Base-by-base conservation (phyloP, 2,888 invertebrate genomes). In the Pocota personata region DNA sequence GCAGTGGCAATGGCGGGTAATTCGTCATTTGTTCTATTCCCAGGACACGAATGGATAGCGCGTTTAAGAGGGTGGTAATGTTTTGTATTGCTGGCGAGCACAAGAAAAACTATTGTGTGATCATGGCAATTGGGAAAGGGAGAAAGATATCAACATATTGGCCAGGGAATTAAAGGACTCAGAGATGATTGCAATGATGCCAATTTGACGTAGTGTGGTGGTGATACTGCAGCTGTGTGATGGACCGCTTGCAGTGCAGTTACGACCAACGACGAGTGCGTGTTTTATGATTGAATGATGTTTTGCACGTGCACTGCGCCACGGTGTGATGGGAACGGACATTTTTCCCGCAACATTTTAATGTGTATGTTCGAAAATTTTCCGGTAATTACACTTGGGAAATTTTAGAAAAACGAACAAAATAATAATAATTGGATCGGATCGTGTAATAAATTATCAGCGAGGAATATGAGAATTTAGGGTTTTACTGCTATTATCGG, bases 321-420 rank as follows among this genome's bases (percentile, higher is more conserved):
- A 2, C 7, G 1, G 43, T 8, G 30, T 32, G 14, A 8, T 71
- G 73, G 60, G 71, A 60, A 71, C 75, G 69, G 19, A 80, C 66
- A 67, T 69, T 62, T 78, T 83, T 72, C 40, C 27, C 40, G 76
- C 71, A 82, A 82, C 71, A 77, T 57, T 48, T 69, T 62, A 3
- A 21, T 62, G 67, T 43, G 55, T 64, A 43, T 35, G 32, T 57
- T 58, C 50, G 48, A 69, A 78, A 79, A 75, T 84, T 79, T 79
- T 79, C 84, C 80, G 66, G 80, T 80, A 80, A 86, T 79, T 86
- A 86, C 84, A 80, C 80, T 86, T 86, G 75, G 76, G 80, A 86
- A 64, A 73, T 55, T 73, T 62, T 77, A 57, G 27, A 80, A 82
- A 82, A 76, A 35, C 8, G 52, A 72, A 67, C 58, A 60, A 60